Conservation (phyloP, 2,888 invertebrate genomes). For the Aleiodes testaceus region DNA sequence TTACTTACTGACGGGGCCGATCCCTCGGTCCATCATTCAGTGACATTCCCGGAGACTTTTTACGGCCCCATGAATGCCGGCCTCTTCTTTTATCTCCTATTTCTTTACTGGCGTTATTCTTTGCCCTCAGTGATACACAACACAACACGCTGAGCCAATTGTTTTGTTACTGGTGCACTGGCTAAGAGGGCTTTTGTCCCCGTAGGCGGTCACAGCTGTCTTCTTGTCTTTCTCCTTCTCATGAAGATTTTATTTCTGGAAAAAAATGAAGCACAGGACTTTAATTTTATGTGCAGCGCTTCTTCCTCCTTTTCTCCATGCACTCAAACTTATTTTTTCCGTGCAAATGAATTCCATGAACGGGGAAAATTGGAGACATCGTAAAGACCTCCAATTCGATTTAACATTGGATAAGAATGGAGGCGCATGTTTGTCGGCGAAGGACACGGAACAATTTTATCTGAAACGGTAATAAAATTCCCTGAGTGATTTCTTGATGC, state of each 20-base stretch:
- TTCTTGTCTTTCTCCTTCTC: constrained; percentile 7
- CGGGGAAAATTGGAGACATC: neutral
- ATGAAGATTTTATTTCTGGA: constrained; percentile 1
- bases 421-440: constrained; percentile 33
- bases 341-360: neutral
- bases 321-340: too few relatives aligned
- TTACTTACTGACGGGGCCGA: constrained; percentile 66
- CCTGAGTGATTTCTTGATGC: constrained; percentile 56
- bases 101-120: constrained; percentile 1
- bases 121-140: constrained; percentile 11
- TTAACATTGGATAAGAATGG: constrained; percentile 28
- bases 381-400: constrained; percentile 16
- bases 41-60: constrained; percentile 71
- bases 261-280: neutral
- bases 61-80: constrained; percentile 67
- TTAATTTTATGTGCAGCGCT: too few relatives aligned
- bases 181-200: constrained; percentile 4
- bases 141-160: constrained; percentile 14
- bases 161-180: constrained; percentile 28
- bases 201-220: constrained; percentile 30
- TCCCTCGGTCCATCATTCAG: constrained; percentile 69
- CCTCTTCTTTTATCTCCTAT: constrained; percentile 36
- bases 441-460: constrained; percentile 34
- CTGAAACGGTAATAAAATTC: constrained; percentile 13
- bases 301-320: too few relatives aligned